A percentile compares a stretch with the other conserved stretches of the same genome.
Evolutionary conservation across 2,113 vertebrate genomes (phyloP).

Genomic region (Albula glossodonta): DNA sequence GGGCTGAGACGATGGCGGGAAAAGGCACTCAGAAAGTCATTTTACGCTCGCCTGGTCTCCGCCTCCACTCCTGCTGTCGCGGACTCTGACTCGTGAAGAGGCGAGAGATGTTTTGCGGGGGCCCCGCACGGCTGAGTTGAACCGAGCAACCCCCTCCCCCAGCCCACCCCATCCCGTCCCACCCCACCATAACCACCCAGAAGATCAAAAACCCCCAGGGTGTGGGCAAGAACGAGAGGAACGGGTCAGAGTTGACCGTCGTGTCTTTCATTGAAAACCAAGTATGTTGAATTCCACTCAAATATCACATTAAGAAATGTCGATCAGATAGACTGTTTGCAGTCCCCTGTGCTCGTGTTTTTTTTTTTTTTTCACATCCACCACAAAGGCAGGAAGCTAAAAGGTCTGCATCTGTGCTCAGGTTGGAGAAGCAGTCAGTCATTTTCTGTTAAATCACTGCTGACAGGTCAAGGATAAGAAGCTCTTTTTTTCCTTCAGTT

Average conservation of each 20-base stretch:
- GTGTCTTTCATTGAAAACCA: conserved; percentile 45
- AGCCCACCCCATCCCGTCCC: background rate
- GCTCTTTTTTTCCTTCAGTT: conserved; percentile 46
- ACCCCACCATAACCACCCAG: background rate
- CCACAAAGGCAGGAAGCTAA: conserved; percentile 58
- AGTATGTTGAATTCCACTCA: conserved; percentile 46
- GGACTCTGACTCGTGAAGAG: background rate
- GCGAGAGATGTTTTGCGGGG: background rate
- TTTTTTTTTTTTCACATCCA: conserved; percentile 45
- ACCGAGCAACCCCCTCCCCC: background rate
- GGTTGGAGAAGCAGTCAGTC: conserved; percentile 65
- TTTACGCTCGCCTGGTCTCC: conserved; percentile 10
- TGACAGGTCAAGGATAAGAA: conserved; percentile 68
- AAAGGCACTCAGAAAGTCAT: conserved; percentile 16
- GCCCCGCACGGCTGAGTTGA: background rate
- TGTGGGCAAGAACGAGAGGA: conserved; percentile 28
- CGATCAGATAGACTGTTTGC: conserved; percentile 59
- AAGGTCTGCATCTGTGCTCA: conserved; percentile 56
- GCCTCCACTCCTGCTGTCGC: background rate
- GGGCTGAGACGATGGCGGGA: background rate
- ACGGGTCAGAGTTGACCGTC: conserved; percentile 40
- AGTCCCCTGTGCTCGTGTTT: conserved; percentile 47
- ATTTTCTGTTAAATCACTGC: conserved; percentile 68
- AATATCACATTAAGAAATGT: conserved; percentile 61
- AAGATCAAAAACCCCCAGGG: conserved; percentile 11